These are phyloP conservation scores for Triops longicaudatus DNA, from an alignment of 1,140 invertebrate species.

Conservation along the genomic window DNA sequence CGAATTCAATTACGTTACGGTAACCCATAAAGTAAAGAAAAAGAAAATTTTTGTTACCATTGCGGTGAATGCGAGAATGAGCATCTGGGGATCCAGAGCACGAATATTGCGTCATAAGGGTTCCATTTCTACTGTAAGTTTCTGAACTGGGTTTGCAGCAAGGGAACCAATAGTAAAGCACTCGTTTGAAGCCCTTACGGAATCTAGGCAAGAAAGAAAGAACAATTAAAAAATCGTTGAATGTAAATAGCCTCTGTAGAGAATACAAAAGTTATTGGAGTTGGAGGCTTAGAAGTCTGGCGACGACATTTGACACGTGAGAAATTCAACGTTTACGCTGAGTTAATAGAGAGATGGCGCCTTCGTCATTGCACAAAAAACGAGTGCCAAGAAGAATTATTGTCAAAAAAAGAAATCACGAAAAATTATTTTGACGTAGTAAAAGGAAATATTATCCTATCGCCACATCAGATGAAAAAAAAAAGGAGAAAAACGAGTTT, in stretches of 20 bases:
- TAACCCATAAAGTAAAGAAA: neutral
- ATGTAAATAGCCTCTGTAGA: neutral
- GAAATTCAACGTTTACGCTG: neutral
- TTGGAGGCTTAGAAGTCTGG: neutral
- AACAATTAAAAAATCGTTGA: constrained; percentile 16
- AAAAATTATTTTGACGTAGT: neutral
- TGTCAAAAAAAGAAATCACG: neutral
- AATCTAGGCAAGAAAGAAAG: constrained; percentile 12
- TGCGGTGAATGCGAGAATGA: constrained; percentile 19
- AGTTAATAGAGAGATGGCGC: neutral
- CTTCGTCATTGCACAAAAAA: neutral
- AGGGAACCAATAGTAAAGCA: constrained; percentile 27
- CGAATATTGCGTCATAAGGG: neutral
- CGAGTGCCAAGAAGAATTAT: neutral
- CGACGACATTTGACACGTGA: neutral
- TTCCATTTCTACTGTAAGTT: constrained; percentile 17
- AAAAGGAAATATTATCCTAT: neutral
- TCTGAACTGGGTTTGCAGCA: constrained; percentile 11
- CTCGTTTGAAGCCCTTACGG: constrained; percentile 22
- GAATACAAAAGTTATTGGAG: neutral
- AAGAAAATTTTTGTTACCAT: constrained; percentile 2
- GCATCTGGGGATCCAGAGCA: constrained; percentile 24
- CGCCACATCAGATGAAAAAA: neutral
- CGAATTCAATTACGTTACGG: too few relatives aligned
- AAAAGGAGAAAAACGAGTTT: neutral